A percentile compares a stretch with the other conserved stretches of the same genome.
These are phyloP conservation scores for Oreochromis aureus DNA, from an alignment of 2,113 vertebrate genomes.

Conservation along the genomic window DNA sequence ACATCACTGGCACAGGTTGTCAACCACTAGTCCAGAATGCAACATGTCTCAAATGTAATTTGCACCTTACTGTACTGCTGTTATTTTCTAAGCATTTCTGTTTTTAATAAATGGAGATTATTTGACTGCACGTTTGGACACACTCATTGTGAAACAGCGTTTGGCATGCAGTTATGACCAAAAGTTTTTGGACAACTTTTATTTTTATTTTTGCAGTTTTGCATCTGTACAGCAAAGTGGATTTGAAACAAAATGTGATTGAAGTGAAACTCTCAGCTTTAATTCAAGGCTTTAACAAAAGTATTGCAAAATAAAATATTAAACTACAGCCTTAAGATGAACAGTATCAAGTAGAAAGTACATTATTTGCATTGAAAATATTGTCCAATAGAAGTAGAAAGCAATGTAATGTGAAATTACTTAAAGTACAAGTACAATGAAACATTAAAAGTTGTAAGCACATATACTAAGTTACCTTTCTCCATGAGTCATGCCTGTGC, in stretches of 20 bases:
- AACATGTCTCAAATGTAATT: slow-evolving; percentile 48
- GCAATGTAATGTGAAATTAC: neutral
- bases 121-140: slow-evolving; percentile 19
- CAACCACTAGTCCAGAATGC: slow-evolving; percentile 30
- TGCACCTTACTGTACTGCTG: slow-evolving; percentile 68
- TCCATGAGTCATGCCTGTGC: neutral
- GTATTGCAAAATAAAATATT: neutral
- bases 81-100: slow-evolving; percentile 64
- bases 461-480: neutral
- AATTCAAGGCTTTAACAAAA: neutral
- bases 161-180: neutral
- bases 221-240: neutral
- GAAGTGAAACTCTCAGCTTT: neutral
- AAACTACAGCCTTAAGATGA: neutral
- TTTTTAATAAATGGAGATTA: slow-evolving; percentile 71
- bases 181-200: neutral
- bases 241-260: neutral
- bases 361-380: neutral
- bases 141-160: neutral
- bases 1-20: slow-evolving; percentile 19
- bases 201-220: neutral
- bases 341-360: neutral
- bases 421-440: neutral
- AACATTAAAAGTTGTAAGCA: neutral
- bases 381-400: neutral